Percentiles rank a stretch among this genome's conserved stretches.
Evolutionary conservation across 2,888 invertebrate species (phyloP).

Genomic region (Pachliopta kotzebuea): DNA sequence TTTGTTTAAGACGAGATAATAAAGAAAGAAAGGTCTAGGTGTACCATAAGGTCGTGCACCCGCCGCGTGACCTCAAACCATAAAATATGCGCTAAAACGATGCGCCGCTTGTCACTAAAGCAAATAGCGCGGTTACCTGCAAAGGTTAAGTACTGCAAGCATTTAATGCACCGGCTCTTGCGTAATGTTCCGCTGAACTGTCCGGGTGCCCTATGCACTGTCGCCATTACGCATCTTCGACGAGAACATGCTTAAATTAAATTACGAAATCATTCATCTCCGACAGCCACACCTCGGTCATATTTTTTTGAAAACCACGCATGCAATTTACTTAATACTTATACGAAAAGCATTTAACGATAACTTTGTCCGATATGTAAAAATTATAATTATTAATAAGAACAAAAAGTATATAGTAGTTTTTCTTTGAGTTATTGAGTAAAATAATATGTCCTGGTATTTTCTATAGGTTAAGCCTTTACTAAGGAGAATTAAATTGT

Average conservation of each 20-base stretch:
- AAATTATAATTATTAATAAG: too few relatives aligned
- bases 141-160: slow-evolving; percentile 70
- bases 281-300: neutral
- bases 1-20: slow-evolving; percentile 11
- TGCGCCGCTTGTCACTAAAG: slow-evolving; percentile 54
- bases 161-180: slow-evolving; percentile 62
- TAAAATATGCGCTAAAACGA: slow-evolving; percentile 40
- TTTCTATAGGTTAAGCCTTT: too few relatives aligned
- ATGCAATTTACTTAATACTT: too few relatives aligned
- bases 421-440: too few relatives aligned
- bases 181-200: slow-evolving; percentile 48
- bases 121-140: slow-evolving; percentile 50
- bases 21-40: slow-evolving; percentile 13
- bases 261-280: neutral
- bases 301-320: neutral
- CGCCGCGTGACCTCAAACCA: slow-evolving; percentile 32
- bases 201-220: slow-evolving; percentile 51
- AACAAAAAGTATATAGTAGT: too few relatives aligned
- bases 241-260: neutral
- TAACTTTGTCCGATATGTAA: too few relatives aligned
- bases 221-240: slow-evolving; percentile 36
- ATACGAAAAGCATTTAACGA: too few relatives aligned
- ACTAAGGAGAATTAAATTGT: too few relatives aligned
- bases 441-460: too few relatives aligned
- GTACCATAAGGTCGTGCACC: slow-evolving; percentile 12